These are phyloP conservation scores for Microhierax caerulescens DNA, from an alignment of 2,797 vertebrate species.

Conservation along the genomic window DNA sequence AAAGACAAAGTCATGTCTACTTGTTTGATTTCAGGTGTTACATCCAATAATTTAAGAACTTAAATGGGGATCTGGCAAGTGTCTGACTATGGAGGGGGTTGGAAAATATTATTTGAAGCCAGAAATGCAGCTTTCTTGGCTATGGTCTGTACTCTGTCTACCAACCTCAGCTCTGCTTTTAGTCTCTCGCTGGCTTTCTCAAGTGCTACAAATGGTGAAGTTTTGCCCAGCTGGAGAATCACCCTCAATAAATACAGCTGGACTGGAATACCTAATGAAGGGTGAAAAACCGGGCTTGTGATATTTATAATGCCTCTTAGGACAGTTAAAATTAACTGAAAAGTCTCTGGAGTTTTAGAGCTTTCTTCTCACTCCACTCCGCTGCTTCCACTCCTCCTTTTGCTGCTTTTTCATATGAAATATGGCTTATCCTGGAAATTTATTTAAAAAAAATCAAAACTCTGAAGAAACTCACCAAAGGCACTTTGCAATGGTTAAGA, in stretches of 20 bases:
- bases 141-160: neutral
- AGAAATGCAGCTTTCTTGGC: constrained; percentile 35
- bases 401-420: neutral
- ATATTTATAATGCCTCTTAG: neutral
- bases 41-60: constrained; percentile 9
- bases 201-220: neutral
- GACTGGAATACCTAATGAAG: neutral
- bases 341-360: constrained; percentile 6
- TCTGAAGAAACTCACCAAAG: neutral
- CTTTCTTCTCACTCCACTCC: neutral
- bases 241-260: constrained; percentile 19
- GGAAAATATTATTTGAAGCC: constrained; percentile 43
- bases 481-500: neutral
- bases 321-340: constrained; percentile 12
- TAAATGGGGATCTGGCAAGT: constrained; percentile 11
- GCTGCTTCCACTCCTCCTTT: neutral
- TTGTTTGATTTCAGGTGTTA: constrained; percentile 32
- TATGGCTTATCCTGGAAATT: neutral
- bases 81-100: neutral
- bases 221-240: constrained; percentile 29
- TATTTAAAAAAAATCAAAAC: neutral
- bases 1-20: constrained; percentile 31
- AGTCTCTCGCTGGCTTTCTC: constrained; percentile 10
- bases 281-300: neutral
- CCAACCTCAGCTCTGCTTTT: constrained; percentile 6